A percentile compares a stretch with the other conserved stretches of the same genome.
These are phyloP conservation scores for Pseudochirops corinnae DNA, from an alignment of 2,797 vertebrate species.

Conservation along the genomic window DNA sequence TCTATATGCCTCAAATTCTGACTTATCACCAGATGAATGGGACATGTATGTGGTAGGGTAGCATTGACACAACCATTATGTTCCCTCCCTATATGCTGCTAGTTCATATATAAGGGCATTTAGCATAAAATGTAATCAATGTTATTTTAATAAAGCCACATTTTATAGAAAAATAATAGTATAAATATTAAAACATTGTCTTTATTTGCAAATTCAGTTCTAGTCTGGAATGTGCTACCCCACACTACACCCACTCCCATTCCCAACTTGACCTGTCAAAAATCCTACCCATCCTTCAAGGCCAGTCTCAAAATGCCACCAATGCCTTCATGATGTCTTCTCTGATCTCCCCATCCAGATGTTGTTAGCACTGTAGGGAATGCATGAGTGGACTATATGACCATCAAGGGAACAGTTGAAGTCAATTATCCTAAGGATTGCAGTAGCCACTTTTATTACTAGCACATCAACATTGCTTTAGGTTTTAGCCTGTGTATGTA, in stretches of 20 bases:
- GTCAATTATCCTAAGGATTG: neutral
- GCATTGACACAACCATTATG: neutral
- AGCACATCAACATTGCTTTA: neutral
- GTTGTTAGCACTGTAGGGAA: neutral
- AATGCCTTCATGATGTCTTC: neutral
- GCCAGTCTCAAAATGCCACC: neutral
- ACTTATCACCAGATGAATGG: neutral
- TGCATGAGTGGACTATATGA: neutral
- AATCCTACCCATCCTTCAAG: neutral
- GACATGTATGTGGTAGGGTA: neutral
- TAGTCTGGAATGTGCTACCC: neutral
- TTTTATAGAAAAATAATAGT: neutral
- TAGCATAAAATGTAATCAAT: neutral
- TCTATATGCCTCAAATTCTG: neutral
- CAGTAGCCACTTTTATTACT: neutral
- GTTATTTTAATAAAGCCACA: neutral
- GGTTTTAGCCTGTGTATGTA: neutral
- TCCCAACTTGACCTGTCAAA: neutral
- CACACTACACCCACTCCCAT: neutral
- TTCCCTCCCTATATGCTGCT: neutral
- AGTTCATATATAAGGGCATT: neutral
- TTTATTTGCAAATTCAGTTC: neutral
- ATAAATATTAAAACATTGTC: neutral
- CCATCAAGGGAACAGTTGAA: neutral
- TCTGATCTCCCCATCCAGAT: neutral